Evolutionary conservation across 2,888 invertebrate species (phyloP), one percentile per base, ranked within the genome.

Genomic region (Molorchus minor): DNA sequence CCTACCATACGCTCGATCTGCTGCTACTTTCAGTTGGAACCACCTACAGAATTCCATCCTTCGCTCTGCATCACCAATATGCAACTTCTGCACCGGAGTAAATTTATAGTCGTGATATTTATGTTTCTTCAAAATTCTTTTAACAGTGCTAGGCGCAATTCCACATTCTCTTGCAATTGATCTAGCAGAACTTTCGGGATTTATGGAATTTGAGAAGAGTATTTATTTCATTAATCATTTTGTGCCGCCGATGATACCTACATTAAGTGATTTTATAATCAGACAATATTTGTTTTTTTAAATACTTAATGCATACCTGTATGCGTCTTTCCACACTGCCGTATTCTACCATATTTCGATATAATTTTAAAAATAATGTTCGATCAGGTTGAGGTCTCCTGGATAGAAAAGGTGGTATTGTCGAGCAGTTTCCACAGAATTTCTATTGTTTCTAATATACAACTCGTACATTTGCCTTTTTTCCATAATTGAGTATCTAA

Each of bases 91-190:
- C 17, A 38, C 17, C 17, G 8, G 38, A 17, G 10, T 38, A 16
- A 38, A 38, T 38, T 38, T 38, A 38, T 38, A 38, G 17, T 38
- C 38, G 17, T 15, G 38, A 7, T 16, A 38, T 5, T 38, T 38
- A 2, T 5, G 17, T 38, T 38, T 38, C 17, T 17, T 38, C 38
- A 38, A 16, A 38, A 38, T 38, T 38, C 7, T 38, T 15, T 1
- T 38, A 15, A 16, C 38, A 16, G 16, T 3, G 4, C 7, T 38
- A 15, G 8, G 38, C 17, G 16, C 16, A 3, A 7, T 17, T 16
- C 2, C 38, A 38, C 38, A 16, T 16, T 17, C 5, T 16, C 16
- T 38, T 38, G 38, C 1, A n/a, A n/a, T n/a, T n/a, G n/a, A n/a
- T n/a, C n/a, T n/a, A n/a, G n/a, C n/a, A n/a, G n/a, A n/a, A n/a